Percentiles rank a stretch among this genome's conserved stretches.
These are phyloP conservation scores for Gasterosteus aculeatus DNA, from an alignment of 2,113 vertebrate genomes.

Conservation along the genomic window DNA sequence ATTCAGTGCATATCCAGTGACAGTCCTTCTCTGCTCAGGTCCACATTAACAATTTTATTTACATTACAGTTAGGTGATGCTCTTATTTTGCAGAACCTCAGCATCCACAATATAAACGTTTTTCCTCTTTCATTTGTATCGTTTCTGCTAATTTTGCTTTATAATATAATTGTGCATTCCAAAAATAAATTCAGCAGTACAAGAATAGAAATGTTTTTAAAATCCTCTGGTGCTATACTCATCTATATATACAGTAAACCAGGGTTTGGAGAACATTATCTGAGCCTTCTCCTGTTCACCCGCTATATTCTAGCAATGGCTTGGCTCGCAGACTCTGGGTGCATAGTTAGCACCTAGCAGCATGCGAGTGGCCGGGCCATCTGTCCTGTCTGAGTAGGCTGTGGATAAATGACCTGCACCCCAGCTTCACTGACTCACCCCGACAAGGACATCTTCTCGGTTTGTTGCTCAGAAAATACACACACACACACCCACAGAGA, in stretches of 20 bases:
- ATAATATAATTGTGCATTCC: neutral
- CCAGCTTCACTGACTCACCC: constrained; percentile 78
- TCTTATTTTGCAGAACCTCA: too few species aligned
- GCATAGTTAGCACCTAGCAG: constrained; percentile 59
- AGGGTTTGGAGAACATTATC: neutral
- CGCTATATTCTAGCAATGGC: constrained; percentile 43
- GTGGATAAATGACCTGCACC: constrained; percentile 76
- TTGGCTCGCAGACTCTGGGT: constrained; percentile 44
- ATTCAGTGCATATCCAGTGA: neutral
- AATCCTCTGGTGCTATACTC: neutral
- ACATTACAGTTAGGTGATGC: neutral
- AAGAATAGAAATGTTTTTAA: neutral
- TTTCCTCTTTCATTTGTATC: neutral
- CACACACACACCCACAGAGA: constrained; percentile 11
- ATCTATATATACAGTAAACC: neutral
- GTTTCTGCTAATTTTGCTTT: neutral
- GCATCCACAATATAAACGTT: too few species aligned
- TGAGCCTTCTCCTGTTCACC: constrained; percentile 11
- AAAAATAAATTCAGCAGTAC: neutral
- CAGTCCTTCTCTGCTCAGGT: neutral
- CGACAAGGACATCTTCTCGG: constrained; percentile 67
- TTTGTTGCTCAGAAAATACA: constrained; percentile 57
- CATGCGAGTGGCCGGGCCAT: constrained; percentile 63
- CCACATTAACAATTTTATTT: neutral
- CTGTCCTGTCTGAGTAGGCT: constrained; percentile 72